Evolutionary conservation across 2,888 invertebrate genomes (phyloP).

Genomic region (Tiphia femorata): DNA sequence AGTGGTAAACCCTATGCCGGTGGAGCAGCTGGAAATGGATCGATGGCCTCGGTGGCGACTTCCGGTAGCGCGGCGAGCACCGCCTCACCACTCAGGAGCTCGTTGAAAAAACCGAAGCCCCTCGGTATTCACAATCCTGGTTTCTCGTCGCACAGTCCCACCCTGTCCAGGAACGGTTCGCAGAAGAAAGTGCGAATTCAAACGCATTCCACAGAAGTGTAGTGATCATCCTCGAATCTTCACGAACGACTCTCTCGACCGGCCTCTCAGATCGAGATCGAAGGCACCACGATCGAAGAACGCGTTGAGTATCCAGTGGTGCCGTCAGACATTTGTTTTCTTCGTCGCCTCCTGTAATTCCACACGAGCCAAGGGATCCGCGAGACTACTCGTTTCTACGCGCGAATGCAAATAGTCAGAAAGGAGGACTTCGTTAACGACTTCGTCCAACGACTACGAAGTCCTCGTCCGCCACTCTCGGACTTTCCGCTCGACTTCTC

Average conservation of each 20-base stretch:
- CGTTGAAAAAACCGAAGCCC: conserved; percentile 85
- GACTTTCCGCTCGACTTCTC: too few species aligned
- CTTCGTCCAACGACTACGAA: too few species aligned
- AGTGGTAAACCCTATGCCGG: conserved; percentile 86
- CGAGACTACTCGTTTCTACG: too few species aligned
- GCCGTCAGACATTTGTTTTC: too few species aligned
- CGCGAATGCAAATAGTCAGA: too few species aligned
- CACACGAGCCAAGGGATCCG: too few species aligned
- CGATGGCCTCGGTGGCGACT: conserved; percentile 71
- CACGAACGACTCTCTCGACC: too few species aligned
- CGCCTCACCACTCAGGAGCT: conserved; percentile 81
- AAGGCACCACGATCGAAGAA: neutral
- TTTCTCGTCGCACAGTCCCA: conserved; percentile 86
- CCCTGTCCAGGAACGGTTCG: conserved; percentile 86
- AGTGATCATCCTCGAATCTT: conserved; percentile 41
- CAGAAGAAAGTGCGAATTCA: conserved; percentile 93
- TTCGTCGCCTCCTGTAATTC: too few species aligned
- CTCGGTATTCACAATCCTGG: conserved; percentile 90
- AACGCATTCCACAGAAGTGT: conserved; percentile 92
- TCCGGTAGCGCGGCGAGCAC: conserved; percentile 68
- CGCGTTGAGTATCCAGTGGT: neutral
- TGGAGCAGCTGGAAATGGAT: conserved; percentile 70
- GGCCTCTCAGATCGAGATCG: neutral
- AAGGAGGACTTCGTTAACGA: too few species aligned
- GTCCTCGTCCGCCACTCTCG: too few species aligned